Evolutionary conservation across 2,797 vertebrate species (phyloP).

Genomic region (Bovichtus variegatus): DNA sequence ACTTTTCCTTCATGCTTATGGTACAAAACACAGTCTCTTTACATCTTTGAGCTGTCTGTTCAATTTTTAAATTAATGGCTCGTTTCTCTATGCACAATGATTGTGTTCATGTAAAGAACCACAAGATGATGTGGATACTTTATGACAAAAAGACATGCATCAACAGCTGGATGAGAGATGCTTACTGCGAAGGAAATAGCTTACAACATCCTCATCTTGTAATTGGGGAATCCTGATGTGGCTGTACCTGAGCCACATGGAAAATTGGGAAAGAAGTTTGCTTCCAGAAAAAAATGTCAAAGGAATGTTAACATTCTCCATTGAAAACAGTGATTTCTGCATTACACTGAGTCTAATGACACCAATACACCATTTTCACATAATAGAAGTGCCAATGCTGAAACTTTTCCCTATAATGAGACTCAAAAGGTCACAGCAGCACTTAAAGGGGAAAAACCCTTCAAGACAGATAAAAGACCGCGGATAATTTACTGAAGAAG

Average conservation of each 20-base stretch:
- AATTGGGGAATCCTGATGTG: neutral
- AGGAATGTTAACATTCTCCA: neutral
- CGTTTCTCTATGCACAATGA: neutral
- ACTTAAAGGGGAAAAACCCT: constrained; percentile 25
- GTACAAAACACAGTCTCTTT: neutral
- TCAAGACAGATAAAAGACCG: constrained; percentile 17
- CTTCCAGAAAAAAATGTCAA: neutral
- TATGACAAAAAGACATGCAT: neutral
- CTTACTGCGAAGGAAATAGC: neutral
- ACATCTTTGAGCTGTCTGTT: neutral
- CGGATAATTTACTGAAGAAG: constrained; percentile 38
- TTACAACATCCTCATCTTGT: neutral
- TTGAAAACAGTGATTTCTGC: constrained; percentile 27
- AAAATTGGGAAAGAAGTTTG: neutral
- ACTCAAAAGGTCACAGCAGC: constrained; percentile 48
- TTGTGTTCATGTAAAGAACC: neutral
- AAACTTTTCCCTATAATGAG: constrained; percentile 46
- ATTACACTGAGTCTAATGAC: constrained; percentile 18
- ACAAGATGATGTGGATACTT: neutral
- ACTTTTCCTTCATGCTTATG: neutral
- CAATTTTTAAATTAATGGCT: neutral
- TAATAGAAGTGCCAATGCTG: constrained; percentile 42
- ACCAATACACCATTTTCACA: constrained; percentile 18
- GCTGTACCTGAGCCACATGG: neutral
- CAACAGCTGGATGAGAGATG: neutral